Base-by-base conservation (phyloP, 2,888 invertebrate species). In the Homarus gammarus region DNA sequence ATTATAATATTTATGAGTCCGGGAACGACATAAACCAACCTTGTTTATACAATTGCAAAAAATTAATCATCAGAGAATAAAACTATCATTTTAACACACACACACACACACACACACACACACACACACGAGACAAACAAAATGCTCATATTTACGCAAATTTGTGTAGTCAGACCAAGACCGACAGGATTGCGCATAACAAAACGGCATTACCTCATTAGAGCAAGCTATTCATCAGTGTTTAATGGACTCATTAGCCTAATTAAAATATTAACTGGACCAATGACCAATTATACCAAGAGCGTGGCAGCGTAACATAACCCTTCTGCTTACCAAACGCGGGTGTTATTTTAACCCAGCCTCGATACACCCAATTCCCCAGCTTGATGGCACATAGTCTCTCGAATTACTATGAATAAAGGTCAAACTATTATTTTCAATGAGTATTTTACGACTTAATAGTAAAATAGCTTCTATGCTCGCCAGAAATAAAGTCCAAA, bases 201-300 rank as follows among this genome's bases (percentile, higher is more conserved):
- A 56, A 56, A 18, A 22, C 12, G 1, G 0, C 56, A 56, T 56
- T 56, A 56, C 64, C 27, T 64, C 64, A 64, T 64, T 64, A 64
- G 8, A 64, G 12, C 64, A 15, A 27, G 64, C 64, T 64, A 27
- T 64, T 64, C 64, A 64, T 64, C 64, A 64, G 6, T 64, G 64
- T 64, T n/a, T 64, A 64, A 64, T 64, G 27, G 27, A 64, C 31
- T 64, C 64, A 64, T 64, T 64, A 64, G 64, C 64, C 64, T n/a
- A 64, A 64, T 64, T 64, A 64, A 64, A 64, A 64, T 64, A 64
- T 27, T 64, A n/a, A 64, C 64, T 3, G 64, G 31, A 64, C n/a
- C 64, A 64, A 64, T 64, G 64, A 64, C 64, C 64, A 64, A 64
- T 64, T 64, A 64, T 27, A 27, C 2, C 22, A 8, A n/a, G 6